Base-by-base conservation (phyloP, 2,888 invertebrate genomes). In the Amorpha juglandis region DNA sequence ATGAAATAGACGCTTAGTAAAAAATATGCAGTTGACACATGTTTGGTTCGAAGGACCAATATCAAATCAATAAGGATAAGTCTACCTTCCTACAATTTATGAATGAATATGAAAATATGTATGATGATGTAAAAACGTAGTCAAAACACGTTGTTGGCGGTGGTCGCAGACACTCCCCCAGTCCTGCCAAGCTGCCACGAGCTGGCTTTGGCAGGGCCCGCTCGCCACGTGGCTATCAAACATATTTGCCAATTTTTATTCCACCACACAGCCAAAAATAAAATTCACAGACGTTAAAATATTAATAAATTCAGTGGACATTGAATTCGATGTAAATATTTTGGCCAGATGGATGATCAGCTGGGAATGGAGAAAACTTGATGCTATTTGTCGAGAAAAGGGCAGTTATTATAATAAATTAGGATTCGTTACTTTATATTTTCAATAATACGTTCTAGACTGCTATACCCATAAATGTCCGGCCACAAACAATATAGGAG, bases 121-220 rank as follows among this genome's bases (percentile, higher is more conserved):
- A 47, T 11, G 38, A 11, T 48, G 42, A 50, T 9, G 58, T 38
- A 38, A 58, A 58, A 66, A 63, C 68, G 70, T 79, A 81, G 86
- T 80, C 85, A 85, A 79, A 85, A 84, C 84, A 86, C 71, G 69
- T 66, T 70, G 68, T 75, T 78, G 78, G 80, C 80, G 50, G 68
- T 58, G 64, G 63, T 62, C 71, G 71, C 76, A 84, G 86, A 81
- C 83, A 70, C 14, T 27, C 51, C 51, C n/a, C 38, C 47, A 63
- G 62, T 16, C 16, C 33, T 66, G 48, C 63, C 63, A 63, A 66
- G 33, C 48, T 58, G 65, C 58, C 65, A 65, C 42, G 16, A 65
- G 38, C n/a, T 48, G 8, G 8, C 52, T 53, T 68, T 64, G 68
- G 67, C 71, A 68, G 67, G 70, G 66, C 68, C 70, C 63, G 16